Evolutionary conservation across 2,888 invertebrate genomes (phyloP).

Genomic region (Sinodicranocentrus sp.): DNA sequence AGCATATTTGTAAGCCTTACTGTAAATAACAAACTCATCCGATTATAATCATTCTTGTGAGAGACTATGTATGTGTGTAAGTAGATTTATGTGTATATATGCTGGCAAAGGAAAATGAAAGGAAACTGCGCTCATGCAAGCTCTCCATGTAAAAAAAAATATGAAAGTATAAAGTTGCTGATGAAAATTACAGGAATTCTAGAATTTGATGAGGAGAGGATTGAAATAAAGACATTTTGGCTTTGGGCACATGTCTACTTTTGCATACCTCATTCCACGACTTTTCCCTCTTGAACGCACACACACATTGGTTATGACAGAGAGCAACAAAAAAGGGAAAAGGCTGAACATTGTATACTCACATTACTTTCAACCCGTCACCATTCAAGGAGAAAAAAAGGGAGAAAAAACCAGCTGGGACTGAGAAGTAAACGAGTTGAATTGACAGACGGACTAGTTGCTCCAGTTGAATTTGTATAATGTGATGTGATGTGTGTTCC

Average conservation of each 20-base stretch:
- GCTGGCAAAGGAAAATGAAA: background rate
- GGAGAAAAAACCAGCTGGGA: constrained; percentile 35
- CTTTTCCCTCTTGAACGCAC: background rate
- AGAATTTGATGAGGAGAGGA: constrained; percentile 54
- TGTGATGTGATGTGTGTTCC: constrained; percentile 36
- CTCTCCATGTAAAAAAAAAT: constrained; percentile 42
- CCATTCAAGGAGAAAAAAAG: constrained; percentile 34
- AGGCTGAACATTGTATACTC: no score
- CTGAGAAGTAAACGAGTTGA: constrained; percentile 50
- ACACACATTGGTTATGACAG: background rate
- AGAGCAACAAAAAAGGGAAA: constrained; percentile 1
- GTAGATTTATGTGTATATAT: background rate
- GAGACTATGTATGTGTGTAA: background rate
- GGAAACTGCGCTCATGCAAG: no score
- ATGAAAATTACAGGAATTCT: constrained; percentile 63
- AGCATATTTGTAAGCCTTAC: no score
- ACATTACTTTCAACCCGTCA: constrained; percentile 4
- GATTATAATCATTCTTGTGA: no score
- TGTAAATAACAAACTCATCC: no score
- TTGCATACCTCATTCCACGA: background rate
- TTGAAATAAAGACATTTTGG: constrained; percentile 41
- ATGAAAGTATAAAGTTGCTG: constrained; percentile 50
- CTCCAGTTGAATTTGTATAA: constrained; percentile 52
- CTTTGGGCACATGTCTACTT: background rate
- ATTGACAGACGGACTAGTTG: constrained; percentile 58